Evolutionary conservation across 2,888 invertebrate genomes (phyloP).

Genomic region (Xestobium rufovillosum): DNA sequence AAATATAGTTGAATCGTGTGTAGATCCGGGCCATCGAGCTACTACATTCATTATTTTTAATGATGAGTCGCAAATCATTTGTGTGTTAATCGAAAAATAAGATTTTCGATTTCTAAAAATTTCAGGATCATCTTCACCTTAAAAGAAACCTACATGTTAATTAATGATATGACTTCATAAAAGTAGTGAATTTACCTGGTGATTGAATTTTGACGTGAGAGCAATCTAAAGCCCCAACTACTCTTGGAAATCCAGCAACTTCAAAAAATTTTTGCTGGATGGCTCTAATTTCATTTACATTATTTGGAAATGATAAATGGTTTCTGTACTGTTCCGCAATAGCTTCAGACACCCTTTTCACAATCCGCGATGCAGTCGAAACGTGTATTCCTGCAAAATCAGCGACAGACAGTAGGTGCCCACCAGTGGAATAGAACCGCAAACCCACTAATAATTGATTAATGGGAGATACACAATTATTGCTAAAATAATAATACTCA

Average conservation of each 20-base stretch:
- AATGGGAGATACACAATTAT: slow-evolving; percentile 15
- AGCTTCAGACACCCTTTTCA: slow-evolving; percentile 10
- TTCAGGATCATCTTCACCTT: slow-evolving; percentile 24
- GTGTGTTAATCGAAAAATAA: slow-evolving; percentile 26
- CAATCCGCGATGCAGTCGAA: slow-evolving; percentile 13
- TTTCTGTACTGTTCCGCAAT: slow-evolving; percentile 7
- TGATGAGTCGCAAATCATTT: too few species aligned
- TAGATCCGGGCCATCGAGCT: slow-evolving; percentile 29
- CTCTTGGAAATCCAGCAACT: slow-evolving; percentile 11
- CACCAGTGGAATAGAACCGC: slow-evolving; percentile 18
- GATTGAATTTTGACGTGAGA: slow-evolving; percentile 23
- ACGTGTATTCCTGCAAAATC: slow-evolving; percentile 16
- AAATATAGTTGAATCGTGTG: slow-evolving; percentile 28
- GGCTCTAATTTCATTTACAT: slow-evolving; percentile 8
- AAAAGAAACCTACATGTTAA: too few species aligned
- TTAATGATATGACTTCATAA: too few species aligned
- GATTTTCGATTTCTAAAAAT: slow-evolving; percentile 23
- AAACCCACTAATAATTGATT: slow-evolving; percentile 16
- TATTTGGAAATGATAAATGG: slow-evolving; percentile 11
- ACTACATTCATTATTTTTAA: slow-evolving; percentile 24
- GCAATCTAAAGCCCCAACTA: slow-evolving; percentile 18
- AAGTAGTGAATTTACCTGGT: slow-evolving; percentile 11
- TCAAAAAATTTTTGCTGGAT: slow-evolving; percentile 7
- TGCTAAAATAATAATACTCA: too few species aligned
- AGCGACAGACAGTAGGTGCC: slow-evolving; percentile 11